Percentiles rank a stretch among this genome's conserved stretches.
phyloP scores from a whole-genome alignment of 2,113 vertebrate species.

The Eudorcas thomsonii region DNA sequence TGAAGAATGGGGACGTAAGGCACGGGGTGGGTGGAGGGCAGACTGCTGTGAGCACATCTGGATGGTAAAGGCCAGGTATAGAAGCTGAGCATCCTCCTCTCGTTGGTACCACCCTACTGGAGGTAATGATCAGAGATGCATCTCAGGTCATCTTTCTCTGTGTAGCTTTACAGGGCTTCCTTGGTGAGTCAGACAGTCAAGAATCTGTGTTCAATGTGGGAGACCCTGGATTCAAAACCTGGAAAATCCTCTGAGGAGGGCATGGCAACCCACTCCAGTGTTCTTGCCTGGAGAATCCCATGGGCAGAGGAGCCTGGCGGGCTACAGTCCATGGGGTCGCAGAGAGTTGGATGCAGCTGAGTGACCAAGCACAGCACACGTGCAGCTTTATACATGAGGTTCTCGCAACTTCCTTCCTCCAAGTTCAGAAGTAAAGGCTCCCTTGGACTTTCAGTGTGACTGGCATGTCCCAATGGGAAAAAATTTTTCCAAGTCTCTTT shows the following conservation, averaged over 20 bases:
- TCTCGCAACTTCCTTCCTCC: neutral
- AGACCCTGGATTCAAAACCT: neutral
- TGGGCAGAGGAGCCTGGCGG: neutral
- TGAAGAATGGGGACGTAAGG: neutral
- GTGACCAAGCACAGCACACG: neutral
- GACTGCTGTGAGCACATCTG: neutral
- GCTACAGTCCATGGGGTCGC: fast-evolving
- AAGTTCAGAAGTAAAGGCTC: neutral
- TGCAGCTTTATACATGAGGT: neutral
- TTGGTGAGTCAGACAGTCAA: neutral
- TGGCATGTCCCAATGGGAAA: neutral
- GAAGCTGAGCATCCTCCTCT: neutral
- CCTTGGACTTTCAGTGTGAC: neutral
- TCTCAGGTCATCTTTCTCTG: neutral
- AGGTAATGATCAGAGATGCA: neutral
- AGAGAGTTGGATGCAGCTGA: neutral
- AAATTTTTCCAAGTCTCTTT: neutral
- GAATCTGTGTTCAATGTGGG: neutral
- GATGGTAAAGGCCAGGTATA: neutral
- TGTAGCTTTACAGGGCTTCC: neutral
- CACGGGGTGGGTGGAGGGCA: fast-evolving
- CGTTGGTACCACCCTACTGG: neutral
- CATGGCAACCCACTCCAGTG: neutral
- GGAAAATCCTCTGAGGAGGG: neutral
- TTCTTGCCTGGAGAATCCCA: neutral